Conservation (phyloP, 2,888 invertebrate species). For the Fissipunctia ypsillon region DNA sequence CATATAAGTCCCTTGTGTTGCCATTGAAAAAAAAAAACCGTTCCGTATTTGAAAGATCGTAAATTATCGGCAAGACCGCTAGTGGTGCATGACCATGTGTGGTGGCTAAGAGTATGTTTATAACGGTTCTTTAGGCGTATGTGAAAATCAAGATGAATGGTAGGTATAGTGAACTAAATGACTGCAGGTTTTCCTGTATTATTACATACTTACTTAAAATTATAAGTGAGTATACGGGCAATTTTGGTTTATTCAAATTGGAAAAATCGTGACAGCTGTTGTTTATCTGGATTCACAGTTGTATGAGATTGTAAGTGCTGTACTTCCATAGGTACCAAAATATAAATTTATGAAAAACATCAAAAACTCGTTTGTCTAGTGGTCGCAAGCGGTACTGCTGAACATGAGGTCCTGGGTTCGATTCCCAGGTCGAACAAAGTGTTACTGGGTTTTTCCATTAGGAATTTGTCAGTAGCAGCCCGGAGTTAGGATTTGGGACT, state of each 20-base stretch:
- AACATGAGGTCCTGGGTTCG: neutral
- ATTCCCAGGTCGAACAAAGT: neutral
- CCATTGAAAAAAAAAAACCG: slow-evolving; percentile 75
- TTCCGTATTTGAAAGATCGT: slow-evolving; percentile 68
- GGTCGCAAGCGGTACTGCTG: neutral
- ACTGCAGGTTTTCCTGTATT: slow-evolving; percentile 40
- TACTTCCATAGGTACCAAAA: neutral
- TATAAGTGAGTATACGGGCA: no score
- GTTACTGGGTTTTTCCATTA: neutral
- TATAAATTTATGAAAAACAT: neutral
- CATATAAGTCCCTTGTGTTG: slow-evolving; percentile 75
- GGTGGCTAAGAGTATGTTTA: slow-evolving; percentile 58
- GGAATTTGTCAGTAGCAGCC: no score
- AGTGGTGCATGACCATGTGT: slow-evolving; percentile 58
- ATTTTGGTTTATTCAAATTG: slow-evolving; percentile 11
- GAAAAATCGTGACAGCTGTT: slow-evolving; percentile 23
- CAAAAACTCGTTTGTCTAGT: neutral
- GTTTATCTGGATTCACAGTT: neutral
- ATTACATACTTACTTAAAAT: slow-evolving; percentile 16
- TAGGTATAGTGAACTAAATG: slow-evolving; percentile 28
- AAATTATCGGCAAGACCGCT: slow-evolving; percentile 63
- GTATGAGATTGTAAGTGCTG: neutral
- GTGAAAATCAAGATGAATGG: slow-evolving; percentile 49
- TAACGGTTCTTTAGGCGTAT: slow-evolving; percentile 61
- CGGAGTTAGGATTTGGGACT: no score